Evolutionary conservation across 2,113 vertebrate genomes (phyloP), one percentile per base, ranked within the genome.

Genomic region (Polyodon spathula): DNA sequence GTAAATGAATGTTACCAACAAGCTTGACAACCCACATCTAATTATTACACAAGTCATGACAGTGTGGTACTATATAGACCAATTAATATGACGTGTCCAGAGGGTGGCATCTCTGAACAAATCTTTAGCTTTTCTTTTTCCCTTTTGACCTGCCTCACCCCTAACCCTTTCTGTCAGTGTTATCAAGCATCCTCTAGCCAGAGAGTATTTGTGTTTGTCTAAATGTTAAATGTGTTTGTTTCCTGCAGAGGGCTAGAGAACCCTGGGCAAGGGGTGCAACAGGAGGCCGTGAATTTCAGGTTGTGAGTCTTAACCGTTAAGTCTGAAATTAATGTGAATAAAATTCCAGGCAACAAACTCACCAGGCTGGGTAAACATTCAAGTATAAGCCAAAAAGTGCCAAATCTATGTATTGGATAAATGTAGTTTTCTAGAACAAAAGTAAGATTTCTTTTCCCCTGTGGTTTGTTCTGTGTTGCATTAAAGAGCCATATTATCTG

Each of bases 271-370:
- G 95, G 88, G 92, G 90, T 95, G 90, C 93, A 92, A 88, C 92
- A 93, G 91, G 91, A 92, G 91, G 91, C n/a, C 91, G 93, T 97
- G 96, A 95, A 95, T 94, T 95, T 92, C 90, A 98, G 94, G 94
- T 97, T 97, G 95, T 97, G 93, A 97, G 94, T 97, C 86, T 88
- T 89, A 85, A 86, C 84, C 82, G 82, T 90, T n/a, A n/a, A n/a
- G 87, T 93, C 89, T 90, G 86, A 88, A 80, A 79, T 91, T 80
- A 88, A 88, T 92, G 86, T 94, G 76, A 92, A 92, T 85, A 89
- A 86, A 88, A 89, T 66, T 82, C 81, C 66, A 87, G 82, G 87
- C 77, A 85, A 79, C 71, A 73, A 78, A 78, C 74, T 83, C 76
- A 82, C 84, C 78, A 86, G 85, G 86, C 89, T 88, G 88, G 85